These are phyloP conservation scores for Nothocercus julius DNA, from an alignment of 2,113 vertebrate genomes.

Conservation along the genomic window DNA sequence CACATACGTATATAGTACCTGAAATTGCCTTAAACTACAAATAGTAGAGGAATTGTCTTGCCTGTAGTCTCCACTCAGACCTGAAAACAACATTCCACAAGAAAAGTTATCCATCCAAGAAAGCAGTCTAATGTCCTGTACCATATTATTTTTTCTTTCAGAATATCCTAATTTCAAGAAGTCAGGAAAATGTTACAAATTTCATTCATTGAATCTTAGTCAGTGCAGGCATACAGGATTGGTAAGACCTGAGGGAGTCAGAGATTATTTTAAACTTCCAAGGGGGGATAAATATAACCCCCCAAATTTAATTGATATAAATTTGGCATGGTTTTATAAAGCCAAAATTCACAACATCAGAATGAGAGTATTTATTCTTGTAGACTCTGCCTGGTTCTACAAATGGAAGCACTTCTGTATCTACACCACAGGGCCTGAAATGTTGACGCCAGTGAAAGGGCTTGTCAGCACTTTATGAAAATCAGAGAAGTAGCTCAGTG, in stretches of 20 bases:
- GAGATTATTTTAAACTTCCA: constrained; percentile 1
- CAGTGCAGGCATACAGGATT: neutral
- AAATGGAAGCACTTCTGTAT: neutral
- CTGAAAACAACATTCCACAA: neutral
- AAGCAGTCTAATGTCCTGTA: neutral
- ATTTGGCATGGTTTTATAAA: neutral
- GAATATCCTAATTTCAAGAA: neutral
- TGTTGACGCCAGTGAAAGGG: neutral
- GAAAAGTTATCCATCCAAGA: neutral
- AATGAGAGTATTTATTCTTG: neutral
- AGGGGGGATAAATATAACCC: neutral
- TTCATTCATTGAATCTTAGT: neutral
- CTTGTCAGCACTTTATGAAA: neutral
- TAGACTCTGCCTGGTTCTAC: neutral
- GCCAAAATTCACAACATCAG: neutral
- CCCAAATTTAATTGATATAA: constrained; percentile 12
- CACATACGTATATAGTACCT: neutral
- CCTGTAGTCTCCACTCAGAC: neutral
- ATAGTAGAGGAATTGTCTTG: neutral
- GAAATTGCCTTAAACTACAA: neutral
- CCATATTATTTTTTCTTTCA: neutral
- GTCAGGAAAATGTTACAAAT: neutral
- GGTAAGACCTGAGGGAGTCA: neutral
- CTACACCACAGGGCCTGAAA: neutral
- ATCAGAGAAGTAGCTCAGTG: neutral